phyloP scores from a whole-genome alignment of 2,113 vertebrate species.

The Perca fluviatilis region DNA sequence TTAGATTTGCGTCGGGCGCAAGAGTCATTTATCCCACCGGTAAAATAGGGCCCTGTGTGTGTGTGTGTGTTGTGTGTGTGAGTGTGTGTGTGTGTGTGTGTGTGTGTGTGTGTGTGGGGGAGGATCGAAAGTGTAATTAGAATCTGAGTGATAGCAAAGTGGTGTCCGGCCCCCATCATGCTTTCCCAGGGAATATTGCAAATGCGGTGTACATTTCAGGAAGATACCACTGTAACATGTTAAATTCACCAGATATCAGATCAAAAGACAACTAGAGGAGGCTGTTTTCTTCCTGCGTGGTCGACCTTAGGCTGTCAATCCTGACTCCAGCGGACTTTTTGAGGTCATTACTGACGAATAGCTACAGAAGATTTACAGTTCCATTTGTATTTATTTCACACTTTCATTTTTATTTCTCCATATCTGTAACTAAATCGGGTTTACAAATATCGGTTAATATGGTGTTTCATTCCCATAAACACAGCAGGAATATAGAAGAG shows the following conservation, averaged over 20 bases:
- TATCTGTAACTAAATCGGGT: conserved; percentile 22
- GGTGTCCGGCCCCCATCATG: conserved; percentile 20
- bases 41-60: too few relatives aligned
- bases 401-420: conserved; percentile 4
- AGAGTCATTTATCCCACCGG: too few relatives aligned
- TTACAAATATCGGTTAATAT: conserved; percentile 16
- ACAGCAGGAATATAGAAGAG: background rate
- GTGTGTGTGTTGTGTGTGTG: conserved; percentile 14
- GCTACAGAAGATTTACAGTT: conserved; percentile 19
- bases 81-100: conserved; percentile 25
- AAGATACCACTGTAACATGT: conserved; percentile 5
- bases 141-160: conserved; percentile 57
- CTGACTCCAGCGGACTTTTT: conserved; percentile 2
- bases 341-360: conserved; percentile 44
- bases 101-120: conserved; percentile 15
- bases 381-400: conserved; percentile 9
- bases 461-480: conserved; percentile 23
- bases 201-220: background rate
- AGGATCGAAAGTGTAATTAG: conserved; percentile 62
- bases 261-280: conserved; percentile 26
- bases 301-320: conserved; percentile 2
- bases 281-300: background rate
- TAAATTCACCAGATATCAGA: conserved; percentile 40
- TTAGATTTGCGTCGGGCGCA: too few relatives aligned
- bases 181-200: conserved; percentile 41